These are phyloP conservation scores for Calidris pygmaea DNA, from an alignment of 2,113 vertebrate species.

Conservation along the genomic window DNA sequence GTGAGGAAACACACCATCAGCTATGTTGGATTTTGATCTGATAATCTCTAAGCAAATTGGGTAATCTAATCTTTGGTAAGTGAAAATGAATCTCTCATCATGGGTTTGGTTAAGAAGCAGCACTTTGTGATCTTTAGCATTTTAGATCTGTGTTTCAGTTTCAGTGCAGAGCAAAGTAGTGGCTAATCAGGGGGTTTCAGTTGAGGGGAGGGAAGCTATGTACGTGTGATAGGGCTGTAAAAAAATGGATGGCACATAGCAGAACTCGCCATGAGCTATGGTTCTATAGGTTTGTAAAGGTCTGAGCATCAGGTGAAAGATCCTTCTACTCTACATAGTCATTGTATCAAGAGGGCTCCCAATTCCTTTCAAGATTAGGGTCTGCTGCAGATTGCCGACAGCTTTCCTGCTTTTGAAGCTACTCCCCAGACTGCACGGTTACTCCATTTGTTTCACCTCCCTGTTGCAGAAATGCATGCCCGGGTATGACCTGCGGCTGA, in stretches of 20 bases:
- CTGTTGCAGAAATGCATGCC: background rate
- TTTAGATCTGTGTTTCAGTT: background rate
- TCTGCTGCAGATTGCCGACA: accelerated
- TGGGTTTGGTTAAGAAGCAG: background rate
- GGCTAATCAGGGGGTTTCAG: background rate
- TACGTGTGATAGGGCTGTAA: background rate
- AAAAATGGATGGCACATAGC: background rate
- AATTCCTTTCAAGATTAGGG: background rate
- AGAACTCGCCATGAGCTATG: background rate
- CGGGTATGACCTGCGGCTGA: background rate
- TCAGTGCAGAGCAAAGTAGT: background rate
- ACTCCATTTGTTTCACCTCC: background rate
- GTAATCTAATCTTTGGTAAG: background rate
- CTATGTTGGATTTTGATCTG: background rate
- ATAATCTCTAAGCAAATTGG: background rate
- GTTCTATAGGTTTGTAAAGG: background rate
- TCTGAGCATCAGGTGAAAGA: background rate
- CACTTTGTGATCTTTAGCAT: background rate
- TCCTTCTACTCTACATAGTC: background rate
- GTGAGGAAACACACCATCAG: background rate
- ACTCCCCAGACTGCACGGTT: background rate
- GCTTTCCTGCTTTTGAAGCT: background rate
- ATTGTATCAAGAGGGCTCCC: background rate
- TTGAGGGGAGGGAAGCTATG: background rate
- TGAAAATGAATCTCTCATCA: background rate